Evolutionary conservation across 2,888 invertebrate species (phyloP).

Genomic region (Lysandra bellargus): DNA sequence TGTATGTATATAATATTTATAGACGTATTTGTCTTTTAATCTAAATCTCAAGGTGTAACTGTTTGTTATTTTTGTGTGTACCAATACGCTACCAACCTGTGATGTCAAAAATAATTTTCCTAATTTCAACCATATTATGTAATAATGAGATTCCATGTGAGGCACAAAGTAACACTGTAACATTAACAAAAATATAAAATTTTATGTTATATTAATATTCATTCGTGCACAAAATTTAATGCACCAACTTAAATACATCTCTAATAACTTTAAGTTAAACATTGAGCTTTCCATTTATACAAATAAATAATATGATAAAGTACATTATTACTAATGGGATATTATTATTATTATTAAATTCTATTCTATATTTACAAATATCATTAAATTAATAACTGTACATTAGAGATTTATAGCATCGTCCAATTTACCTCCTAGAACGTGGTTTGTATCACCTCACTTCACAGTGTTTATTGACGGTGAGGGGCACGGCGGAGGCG

Average conservation of each 20-base stretch:
- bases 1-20: not conserved
- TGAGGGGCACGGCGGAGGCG: conserved; percentile 61
- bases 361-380: conserved; percentile 57
- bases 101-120: conserved; percentile 49
- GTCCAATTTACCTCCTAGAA: conserved; percentile 43
- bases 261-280: conserved; percentile 76
- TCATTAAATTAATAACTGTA: conserved; percentile 48
- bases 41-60: conserved; percentile 22
- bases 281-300: conserved; percentile 80
- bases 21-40: not conserved
- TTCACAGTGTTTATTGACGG: conserved; percentile 90
- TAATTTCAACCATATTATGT: conserved; percentile 40
- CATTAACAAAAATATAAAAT: conserved; percentile 66
- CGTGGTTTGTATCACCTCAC: conserved; percentile 88
- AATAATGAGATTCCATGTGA: conserved; percentile 72
- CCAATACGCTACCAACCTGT: conserved; percentile 42
- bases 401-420: conserved; percentile 36
- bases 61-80: not conserved
- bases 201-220: conserved; percentile 61
- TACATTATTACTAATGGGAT: conserved; percentile 54
- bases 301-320: conserved; percentile 73
- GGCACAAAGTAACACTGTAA: conserved; percentile 72
- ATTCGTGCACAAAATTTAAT: conserved; percentile 63
- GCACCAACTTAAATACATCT: conserved; percentile 64
- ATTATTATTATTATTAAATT: conserved; percentile 50